These are phyloP conservation scores for Amblyjoppa fuscipennis DNA, from an alignment of 2,888 invertebrate species.

Conservation along the genomic window DNA sequence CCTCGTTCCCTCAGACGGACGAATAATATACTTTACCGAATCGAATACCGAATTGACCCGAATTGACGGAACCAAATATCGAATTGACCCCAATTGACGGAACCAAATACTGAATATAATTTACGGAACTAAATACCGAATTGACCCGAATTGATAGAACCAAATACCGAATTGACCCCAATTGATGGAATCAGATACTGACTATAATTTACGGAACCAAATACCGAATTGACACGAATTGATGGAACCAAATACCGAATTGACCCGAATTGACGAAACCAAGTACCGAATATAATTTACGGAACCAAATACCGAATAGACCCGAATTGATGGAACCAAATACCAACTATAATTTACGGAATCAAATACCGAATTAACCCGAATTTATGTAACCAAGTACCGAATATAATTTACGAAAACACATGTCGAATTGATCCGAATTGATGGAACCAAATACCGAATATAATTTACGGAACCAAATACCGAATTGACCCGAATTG, in stretches of 20 bases:
- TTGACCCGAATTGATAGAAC: constrained; percentile 6
- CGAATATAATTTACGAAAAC: too few species aligned
- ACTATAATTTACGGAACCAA: too few species aligned
- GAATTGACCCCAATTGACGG: background rate
- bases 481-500: constrained; percentile 25
- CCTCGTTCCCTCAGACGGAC: too few species aligned
- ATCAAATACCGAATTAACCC: constrained; percentile 1
- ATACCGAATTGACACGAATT: too few species aligned
- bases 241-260: background rate
- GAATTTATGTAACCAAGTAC: background rate
- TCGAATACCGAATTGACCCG: too few species aligned
- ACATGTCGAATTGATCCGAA: constrained; percentile 22
- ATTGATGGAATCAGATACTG: background rate
- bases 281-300: too few species aligned
- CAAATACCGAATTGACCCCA: constrained; percentile 7
- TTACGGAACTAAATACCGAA: background rate
- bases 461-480: background rate
- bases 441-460: background rate
- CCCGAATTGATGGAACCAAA: background rate
- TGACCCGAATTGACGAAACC: background rate
- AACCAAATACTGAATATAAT: background rate
- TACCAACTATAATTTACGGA: background rate
- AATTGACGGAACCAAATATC: too few species aligned
- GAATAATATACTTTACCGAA: too few species aligned
- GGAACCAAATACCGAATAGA: background rate